Percentiles rank a stretch among this genome's conserved stretches.
These are phyloP conservation scores for Drosophila emarginata DNA, from an alignment of 2,888 invertebrate genomes.

Conservation along the genomic window DNA sequence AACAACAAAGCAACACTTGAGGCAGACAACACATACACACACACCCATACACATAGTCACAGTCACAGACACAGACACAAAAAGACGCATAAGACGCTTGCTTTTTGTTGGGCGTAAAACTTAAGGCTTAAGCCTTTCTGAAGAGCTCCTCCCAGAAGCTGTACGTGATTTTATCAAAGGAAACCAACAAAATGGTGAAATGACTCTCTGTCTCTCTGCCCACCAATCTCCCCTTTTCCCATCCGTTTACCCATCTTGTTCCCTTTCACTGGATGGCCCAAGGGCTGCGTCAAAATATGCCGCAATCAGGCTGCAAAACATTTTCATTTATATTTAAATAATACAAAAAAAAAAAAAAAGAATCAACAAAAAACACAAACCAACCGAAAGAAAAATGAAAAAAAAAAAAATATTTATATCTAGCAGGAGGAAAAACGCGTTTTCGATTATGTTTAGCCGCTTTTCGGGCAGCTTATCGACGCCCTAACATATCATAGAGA, in stretches of 20 bases:
- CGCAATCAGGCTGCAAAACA: slow-evolving; percentile 77
- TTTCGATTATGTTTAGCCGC: slow-evolving; percentile 76
- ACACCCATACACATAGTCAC: not conserved
- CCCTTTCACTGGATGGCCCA: slow-evolving; percentile 37
- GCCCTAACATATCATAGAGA: slow-evolving; percentile 56
- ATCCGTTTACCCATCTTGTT: not conserved
- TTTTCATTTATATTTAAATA: slow-evolving; percentile 73
- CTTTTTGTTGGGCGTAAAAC: slow-evolving; percentile 63
- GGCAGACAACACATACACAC: slow-evolving; percentile 26
- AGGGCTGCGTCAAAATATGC: slow-evolving; percentile 75
- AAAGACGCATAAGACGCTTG: slow-evolving; percentile 48
- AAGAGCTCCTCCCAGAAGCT: slow-evolving; percentile 60
- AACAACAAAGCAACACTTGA: slow-evolving; percentile 36
- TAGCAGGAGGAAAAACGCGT: slow-evolving; percentile 56
- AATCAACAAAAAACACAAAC: too few relatives aligned
- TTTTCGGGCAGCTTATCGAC: slow-evolving; percentile 70
- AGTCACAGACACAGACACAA: slow-evolving; percentile 29
- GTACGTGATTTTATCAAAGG: slow-evolving; percentile 76
- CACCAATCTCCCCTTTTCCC: not conserved
- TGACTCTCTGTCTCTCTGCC: slow-evolving; percentile 10
- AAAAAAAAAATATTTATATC: not conserved
- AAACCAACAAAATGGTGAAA: slow-evolving; percentile 49
- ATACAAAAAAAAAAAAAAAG: slow-evolving; percentile 47
- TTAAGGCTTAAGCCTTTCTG: slow-evolving; percentile 63
- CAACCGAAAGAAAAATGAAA: slow-evolving; percentile 1